Conservation (phyloP, 2,113 vertebrate species). For the Pluvianellus socialis region DNA sequence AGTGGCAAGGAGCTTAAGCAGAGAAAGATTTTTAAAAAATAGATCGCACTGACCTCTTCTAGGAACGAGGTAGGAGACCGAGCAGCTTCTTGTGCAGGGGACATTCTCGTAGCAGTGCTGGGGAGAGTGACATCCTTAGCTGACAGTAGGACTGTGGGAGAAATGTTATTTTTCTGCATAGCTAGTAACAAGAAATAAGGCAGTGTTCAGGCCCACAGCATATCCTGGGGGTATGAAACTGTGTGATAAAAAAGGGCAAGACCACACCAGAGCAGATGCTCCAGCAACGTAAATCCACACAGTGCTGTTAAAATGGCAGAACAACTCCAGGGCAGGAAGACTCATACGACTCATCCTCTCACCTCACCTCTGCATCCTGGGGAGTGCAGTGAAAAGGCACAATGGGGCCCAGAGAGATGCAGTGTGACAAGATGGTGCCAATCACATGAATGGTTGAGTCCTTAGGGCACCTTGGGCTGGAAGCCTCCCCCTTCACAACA, state of each 20-base stretch:
- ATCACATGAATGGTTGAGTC: neutral
- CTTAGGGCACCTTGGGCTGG: neutral
- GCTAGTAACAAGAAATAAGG: neutral
- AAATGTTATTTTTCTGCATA: neutral
- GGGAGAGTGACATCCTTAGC: neutral
- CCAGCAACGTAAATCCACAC: neutral
- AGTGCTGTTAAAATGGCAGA: neutral
- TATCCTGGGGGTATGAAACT: neutral
- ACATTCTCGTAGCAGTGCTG: neutral
- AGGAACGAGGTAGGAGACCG: neutral
- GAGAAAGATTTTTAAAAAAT: neutral
- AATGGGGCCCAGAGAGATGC: neutral
- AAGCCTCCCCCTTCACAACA: neutral
- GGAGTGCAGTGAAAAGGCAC: neutral
- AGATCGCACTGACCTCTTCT: neutral
- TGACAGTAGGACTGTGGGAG: neutral
- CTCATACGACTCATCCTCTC: neutral
- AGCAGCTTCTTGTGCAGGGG: neutral
- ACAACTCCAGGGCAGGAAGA: neutral
- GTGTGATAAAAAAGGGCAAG: neutral
- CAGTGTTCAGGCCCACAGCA: neutral
- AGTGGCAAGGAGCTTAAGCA: neutral
- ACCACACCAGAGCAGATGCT: neutral
- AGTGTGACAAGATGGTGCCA: neutral
- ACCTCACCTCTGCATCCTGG: neutral